Base-by-base conservation (phyloP, 1,140 invertebrate species). In the Semibalanus balanoides region DNA sequence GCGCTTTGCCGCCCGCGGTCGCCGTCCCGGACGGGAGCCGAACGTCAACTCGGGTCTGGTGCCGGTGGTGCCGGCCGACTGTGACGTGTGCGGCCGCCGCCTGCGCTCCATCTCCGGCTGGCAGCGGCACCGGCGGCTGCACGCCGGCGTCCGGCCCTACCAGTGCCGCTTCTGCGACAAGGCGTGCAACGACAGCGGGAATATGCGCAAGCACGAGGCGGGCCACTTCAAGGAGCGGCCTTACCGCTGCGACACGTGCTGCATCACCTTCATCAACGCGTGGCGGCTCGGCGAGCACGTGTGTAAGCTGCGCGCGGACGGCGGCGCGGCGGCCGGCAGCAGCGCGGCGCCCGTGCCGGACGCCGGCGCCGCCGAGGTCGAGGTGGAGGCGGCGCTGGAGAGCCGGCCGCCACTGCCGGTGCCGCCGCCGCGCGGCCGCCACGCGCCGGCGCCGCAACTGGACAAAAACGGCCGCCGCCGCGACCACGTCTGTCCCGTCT, bases 401-500 rank as follows among this genome's bases (percentile, higher is more conserved):
- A 25, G 14, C 51, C 51, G 14, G 51, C 51, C 22, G 22, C 11
- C 51, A 19, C 14, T 25, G 14, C 51, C 11, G 14, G 51, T 64
- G 51, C 51, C 51, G 51, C 51, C 22, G 51, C 51, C 51, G 14
- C 51, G 51, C 14, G 51, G 51, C 14, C 51, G 51, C 11, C 51
- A 64, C 51, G 51, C 51, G 11, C 14, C 22, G 9, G 7, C 51
- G 11, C 14, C 51, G 51, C 51, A 14, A 25, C 51, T 25, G 22
- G 51, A 25, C 51, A 19, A 1, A 1, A 11, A 25, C 29, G 35
- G 22, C 30, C 75, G 76, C 19, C 78, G 76, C 31, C 69, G 79
- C 0, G 77, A 76, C 70, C 77, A 78, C 28, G 71, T 72, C 28
- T 79, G 79, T 72, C 51, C 75, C 30, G 43, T 78, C 19, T 79